Evolutionary conservation across 2,888 invertebrate species (phyloP).

Genomic region (Pristionchus exspectatus): DNA sequence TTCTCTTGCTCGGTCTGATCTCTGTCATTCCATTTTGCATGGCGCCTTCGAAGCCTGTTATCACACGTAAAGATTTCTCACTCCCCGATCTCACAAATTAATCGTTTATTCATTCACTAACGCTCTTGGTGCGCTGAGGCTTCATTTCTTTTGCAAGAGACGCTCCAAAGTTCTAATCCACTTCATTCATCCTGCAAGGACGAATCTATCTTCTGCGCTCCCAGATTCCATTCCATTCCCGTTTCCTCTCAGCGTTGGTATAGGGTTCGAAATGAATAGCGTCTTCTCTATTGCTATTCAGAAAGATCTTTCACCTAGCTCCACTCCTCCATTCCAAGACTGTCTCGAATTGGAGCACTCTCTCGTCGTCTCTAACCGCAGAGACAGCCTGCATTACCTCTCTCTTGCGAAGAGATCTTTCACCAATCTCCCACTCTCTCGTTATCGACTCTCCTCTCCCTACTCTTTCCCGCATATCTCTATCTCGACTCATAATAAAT

Average conservation of each 20-base stretch:
- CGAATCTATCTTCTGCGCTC: background rate
- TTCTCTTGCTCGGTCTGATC: background rate
- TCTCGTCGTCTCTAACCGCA: background rate
- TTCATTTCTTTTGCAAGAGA: background rate
- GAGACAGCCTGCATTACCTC: background rate
- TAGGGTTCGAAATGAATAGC: background rate
- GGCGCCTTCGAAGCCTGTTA: background rate
- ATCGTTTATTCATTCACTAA: too few relatives aligned
- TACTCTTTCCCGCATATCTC: conserved; percentile 15
- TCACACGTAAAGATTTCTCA: background rate
- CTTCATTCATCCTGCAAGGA: background rate
- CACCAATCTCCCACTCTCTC: conserved; percentile 39
- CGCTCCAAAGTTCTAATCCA: background rate
- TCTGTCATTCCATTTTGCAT: background rate
- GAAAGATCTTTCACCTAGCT: conserved; percentile 2
- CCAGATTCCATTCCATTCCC: too few relatives aligned
- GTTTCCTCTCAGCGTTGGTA: background rate
- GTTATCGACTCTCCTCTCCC: conserved; percentile 34
- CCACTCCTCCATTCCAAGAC: too few relatives aligned
- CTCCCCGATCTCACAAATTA: too few relatives aligned
- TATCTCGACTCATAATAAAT: conserved; percentile 44
- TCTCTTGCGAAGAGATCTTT: conserved; percentile 40
- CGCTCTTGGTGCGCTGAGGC: too few relatives aligned
- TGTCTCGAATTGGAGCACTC: background rate
- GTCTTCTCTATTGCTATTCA: background rate